These are phyloP conservation scores for Sylvia atricapilla DNA, from an alignment of 2,113 vertebrate species.

Conservation along the genomic window DNA sequence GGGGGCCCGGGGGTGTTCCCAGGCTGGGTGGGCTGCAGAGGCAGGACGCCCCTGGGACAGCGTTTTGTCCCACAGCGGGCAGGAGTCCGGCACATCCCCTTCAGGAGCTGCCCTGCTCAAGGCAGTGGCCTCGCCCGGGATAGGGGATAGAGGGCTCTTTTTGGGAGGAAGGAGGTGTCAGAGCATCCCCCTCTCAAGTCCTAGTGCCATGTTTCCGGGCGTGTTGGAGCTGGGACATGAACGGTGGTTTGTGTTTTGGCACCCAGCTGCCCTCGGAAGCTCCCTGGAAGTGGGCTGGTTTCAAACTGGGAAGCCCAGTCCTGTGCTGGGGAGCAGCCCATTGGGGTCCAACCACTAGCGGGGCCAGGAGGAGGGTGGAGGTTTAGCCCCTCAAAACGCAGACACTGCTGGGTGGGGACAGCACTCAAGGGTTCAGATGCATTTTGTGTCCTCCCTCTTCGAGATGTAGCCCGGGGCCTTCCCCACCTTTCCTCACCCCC, in stretches of 20 bases:
- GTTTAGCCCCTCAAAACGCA: rapidly evolving
- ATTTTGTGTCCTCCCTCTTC: neutral
- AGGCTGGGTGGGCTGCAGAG: neutral
- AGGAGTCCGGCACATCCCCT: neutral
- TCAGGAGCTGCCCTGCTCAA: neutral
- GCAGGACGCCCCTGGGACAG: no score
- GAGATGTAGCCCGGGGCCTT: rapidly evolving
- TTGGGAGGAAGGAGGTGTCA: neutral
- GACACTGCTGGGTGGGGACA: neutral
- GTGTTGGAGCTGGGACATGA: rapidly evolving
- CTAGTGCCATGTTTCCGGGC: rapidly evolving
- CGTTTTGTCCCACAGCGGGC: rapidly evolving
- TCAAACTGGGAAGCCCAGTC: neutral
- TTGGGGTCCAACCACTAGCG: neutral
- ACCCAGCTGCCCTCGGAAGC: neutral
- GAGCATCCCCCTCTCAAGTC: neutral
- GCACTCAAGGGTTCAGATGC: neutral
- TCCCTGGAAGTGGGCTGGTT: rapidly evolving
- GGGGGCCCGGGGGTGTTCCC: rapidly evolving
- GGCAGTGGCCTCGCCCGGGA: neutral
- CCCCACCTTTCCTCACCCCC: neutral
- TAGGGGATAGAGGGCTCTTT: neutral
- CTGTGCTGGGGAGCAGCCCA: neutral
- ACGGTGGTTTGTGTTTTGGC: rapidly evolving
- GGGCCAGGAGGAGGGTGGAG: neutral